Percentiles rank a stretch among this genome's conserved stretches.
phyloP scores from a whole-genome alignment of 2,113 vertebrate genomes.

The Phoenicopterus ruber region DNA sequence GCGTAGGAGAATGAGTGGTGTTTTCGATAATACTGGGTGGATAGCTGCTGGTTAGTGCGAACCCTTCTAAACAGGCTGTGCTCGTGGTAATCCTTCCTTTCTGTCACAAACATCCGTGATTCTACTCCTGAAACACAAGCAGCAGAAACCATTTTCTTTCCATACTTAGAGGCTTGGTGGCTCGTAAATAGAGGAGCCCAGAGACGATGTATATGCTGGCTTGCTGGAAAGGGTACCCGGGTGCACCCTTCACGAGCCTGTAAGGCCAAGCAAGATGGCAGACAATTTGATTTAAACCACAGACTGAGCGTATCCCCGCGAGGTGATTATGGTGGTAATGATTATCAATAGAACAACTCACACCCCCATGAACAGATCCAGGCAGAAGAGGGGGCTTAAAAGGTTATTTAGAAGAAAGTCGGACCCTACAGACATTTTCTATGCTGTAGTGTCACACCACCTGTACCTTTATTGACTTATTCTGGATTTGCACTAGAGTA shows the following conservation, averaged over 20 bases:
- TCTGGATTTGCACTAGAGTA: neutral
- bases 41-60: neutral
- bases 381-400: neutral
- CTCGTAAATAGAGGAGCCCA: neutral
- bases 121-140: neutral
- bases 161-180: neutral
- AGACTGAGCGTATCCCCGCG: rapidly evolving
- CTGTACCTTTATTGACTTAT: neutral
- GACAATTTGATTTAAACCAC: neutral
- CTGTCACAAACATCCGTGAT: neutral
- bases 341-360: neutral
- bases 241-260: rapidly evolving
- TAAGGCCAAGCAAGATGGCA: neutral
- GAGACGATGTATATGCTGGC: neutral
- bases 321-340: neutral
- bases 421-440: neutral
- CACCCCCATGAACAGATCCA: neutral
- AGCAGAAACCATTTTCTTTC: neutral
- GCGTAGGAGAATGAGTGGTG: rapidly evolving
- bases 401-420: neutral
- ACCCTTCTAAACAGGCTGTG: neutral
- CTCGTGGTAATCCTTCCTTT: neutral
- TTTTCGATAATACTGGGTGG: rapidly evolving
- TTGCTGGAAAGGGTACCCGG: neutral
- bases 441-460: neutral